Evolutionary conservation across 1,140 invertebrate species (phyloP).

Genomic region (Conus betulinus): DNA sequence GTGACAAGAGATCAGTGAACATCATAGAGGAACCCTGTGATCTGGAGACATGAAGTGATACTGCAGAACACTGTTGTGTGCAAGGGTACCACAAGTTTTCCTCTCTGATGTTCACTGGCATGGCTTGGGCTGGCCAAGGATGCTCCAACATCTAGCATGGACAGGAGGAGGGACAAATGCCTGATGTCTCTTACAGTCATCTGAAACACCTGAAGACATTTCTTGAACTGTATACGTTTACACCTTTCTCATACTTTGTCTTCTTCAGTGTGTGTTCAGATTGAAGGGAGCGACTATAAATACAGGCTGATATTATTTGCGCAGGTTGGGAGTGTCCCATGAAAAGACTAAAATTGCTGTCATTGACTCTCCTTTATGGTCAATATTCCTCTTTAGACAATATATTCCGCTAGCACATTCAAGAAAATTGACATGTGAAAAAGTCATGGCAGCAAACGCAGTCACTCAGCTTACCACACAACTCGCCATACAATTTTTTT

Average conservation of each 20-base stretch:
- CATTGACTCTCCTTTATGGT: too few species aligned
- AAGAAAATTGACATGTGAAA: background rate
- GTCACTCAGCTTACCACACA: too few species aligned
- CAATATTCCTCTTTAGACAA: background rate
- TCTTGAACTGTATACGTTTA: background rate
- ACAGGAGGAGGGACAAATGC: background rate
- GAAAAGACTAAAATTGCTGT: too few species aligned
- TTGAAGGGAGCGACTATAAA: background rate
- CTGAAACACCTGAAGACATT: conserved; percentile 16
- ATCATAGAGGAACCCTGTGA: background rate
- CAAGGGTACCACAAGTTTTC: background rate
- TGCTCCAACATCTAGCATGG: background rate
- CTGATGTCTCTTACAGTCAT: conserved; percentile 8
- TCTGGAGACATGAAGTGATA: background rate
- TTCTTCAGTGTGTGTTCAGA: conserved; percentile 15
- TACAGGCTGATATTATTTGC: background rate
- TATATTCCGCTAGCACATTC: background rate
- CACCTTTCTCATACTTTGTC: background rate
- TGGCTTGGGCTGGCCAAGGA: background rate
- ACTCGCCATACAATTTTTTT: too few species aligned
- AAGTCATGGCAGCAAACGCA: too few species aligned
- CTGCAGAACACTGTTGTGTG: too few species aligned
- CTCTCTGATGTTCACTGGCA: background rate
- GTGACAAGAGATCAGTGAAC: background rate
- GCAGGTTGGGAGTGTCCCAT: background rate